Percentiles rank a stretch among this genome's conserved stretches.
These are phyloP conservation scores for Trichonephila clavipes DNA, from an alignment of 1,140 invertebrate genomes.

Conservation along the genomic window DNA sequence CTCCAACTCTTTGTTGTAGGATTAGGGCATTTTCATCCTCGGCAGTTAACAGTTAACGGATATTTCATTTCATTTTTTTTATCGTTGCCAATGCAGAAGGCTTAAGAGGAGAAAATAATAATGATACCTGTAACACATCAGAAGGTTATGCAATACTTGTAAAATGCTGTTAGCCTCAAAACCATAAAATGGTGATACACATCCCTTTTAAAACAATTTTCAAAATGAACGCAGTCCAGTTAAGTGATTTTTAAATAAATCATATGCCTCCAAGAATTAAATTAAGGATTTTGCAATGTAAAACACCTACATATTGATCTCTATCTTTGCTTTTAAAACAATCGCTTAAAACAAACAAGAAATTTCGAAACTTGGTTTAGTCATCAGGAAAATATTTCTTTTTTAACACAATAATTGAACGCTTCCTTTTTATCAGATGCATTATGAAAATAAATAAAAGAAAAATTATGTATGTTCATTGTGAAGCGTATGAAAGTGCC, in stretches of 20 bases:
- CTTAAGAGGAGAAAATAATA: neutral
- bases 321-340: neutral
- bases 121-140: neutral
- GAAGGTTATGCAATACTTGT: neutral
- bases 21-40: neutral
- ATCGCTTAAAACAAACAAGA: neutral
- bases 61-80: neutral
- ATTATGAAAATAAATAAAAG: no score
- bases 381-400: neutral
- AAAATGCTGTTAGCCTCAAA: neutral
- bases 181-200: neutral
- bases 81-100: neutral
- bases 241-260: constrained; percentile 1
- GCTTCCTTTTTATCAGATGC: neutral
- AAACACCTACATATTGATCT: neutral
- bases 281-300: neutral
- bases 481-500: neutral
- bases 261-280: neutral
- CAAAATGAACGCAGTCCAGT: neutral
- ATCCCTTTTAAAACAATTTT: neutral
- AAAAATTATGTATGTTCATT: neutral
- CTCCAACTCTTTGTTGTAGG: neutral
- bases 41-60: neutral
- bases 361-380: neutral
- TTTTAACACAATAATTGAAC: neutral